Conservation (phyloP, 2,888 invertebrate genomes). For the Acrobasis suavella region DNA sequence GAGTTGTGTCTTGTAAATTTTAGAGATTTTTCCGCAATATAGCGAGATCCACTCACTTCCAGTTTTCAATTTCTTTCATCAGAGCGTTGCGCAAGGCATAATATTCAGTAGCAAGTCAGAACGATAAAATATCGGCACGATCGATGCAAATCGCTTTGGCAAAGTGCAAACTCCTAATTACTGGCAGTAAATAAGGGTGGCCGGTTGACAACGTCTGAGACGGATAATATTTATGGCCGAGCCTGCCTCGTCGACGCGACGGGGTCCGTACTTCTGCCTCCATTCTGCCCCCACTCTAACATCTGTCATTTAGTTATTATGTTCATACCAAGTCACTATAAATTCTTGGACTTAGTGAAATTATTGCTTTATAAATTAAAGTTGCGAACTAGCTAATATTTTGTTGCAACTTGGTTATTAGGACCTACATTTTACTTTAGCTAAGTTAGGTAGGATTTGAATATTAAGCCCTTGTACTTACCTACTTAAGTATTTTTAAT, state of each 20-base stretch:
- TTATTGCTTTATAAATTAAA: background rate
- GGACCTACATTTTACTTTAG: too few relatives aligned
- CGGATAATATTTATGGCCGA: constrained; percentile 77
- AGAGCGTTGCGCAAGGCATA: background rate
- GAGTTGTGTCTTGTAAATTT: too few relatives aligned
- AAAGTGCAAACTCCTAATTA: constrained; percentile 82
- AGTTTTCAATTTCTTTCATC: background rate
- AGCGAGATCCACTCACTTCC: too few relatives aligned
- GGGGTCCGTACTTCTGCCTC: constrained; percentile 61
- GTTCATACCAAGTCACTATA: constrained; percentile 25
- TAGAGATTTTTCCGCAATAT: too few relatives aligned
- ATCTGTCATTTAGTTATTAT: constrained; percentile 59
- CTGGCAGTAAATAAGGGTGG: constrained; percentile 81
- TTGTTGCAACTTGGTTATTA: background rate
- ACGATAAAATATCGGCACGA: constrained; percentile 46
- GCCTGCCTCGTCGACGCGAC: constrained; percentile 57
- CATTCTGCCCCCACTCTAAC: constrained; percentile 38
- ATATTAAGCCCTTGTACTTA: too few relatives aligned
- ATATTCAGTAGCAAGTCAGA: constrained; percentile 10
- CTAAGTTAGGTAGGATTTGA: too few relatives aligned
- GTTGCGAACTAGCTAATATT: background rate
- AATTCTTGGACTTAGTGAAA: constrained; percentile 33
- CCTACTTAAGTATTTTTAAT: too few relatives aligned
- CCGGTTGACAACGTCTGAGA: constrained; percentile 80
- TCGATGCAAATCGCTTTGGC: constrained; percentile 81